Evolutionary conservation across 2,797 vertebrate genomes (phyloP).

Genomic region (Tauraco hartlaubi): DNA sequence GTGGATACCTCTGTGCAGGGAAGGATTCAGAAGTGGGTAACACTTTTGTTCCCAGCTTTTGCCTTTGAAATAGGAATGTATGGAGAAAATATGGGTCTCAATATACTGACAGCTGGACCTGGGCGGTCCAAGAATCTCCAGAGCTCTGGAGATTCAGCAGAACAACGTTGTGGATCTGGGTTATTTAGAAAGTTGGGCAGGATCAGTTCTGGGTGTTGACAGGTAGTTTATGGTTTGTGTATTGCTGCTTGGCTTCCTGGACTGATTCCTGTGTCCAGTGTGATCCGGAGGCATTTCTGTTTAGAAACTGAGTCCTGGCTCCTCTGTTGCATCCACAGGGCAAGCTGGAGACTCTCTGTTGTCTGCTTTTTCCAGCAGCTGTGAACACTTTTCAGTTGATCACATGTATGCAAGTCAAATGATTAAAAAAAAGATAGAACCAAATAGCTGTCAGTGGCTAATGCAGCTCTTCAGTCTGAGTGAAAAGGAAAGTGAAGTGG

Average conservation of each 20-base stretch:
- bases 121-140: not conserved
- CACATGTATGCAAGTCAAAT: not conserved
- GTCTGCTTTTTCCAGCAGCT: not conserved
- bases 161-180: not conserved
- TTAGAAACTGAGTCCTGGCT: not conserved
- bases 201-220: not conserved
- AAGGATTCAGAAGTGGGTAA: not conserved
- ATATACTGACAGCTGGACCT: not conserved
- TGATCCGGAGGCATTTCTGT: not conserved
- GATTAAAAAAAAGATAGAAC: not conserved
- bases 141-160: not conserved
- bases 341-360: not conserved
- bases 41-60: not conserved
- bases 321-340: not conserved
- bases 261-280: not conserved
- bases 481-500: not conserved
- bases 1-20: not conserved
- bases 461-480: not conserved
- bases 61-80: not conserved
- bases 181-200: not conserved
- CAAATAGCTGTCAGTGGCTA: not conserved
- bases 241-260: not conserved
- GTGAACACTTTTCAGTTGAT: not conserved
- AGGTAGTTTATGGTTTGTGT: slow-evolving; percentile 7
- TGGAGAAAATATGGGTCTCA: not conserved